These are phyloP conservation scores for Melanotaenia parkinsoni DNA, from an alignment of 2,797 vertebrate species.

Conservation along the genomic window DNA sequence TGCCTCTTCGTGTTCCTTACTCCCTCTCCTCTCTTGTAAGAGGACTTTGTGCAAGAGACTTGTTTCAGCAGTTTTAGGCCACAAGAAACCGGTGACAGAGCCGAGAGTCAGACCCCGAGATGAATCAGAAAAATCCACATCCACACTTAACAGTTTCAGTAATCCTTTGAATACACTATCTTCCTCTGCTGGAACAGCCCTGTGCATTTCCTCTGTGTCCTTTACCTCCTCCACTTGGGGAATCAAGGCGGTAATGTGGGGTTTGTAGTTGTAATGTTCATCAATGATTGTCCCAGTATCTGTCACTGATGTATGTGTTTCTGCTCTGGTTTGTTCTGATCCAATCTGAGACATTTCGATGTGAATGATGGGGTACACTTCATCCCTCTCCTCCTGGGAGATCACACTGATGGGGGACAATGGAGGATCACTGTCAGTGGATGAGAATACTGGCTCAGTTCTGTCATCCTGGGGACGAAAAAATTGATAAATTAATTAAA, in stretches of 20 bases:
- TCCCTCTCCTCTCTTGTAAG: not conserved
- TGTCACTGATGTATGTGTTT: not conserved
- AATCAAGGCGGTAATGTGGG: slow-evolving; percentile 69
- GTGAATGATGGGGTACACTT: slow-evolving; percentile 58
- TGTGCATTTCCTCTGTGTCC: slow-evolving; percentile 56
- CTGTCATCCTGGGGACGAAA: slow-evolving; percentile 66
- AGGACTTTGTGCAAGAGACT: slow-evolving; percentile 13
- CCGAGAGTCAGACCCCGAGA: slow-evolving; percentile 13
- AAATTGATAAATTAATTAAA: not conserved
- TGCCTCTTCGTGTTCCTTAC: slow-evolving; percentile 16
- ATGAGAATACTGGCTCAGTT: slow-evolving; percentile 40
- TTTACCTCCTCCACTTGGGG: slow-evolving; percentile 1
- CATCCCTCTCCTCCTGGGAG: slow-evolving; percentile 52
- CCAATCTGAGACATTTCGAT: not conserved
- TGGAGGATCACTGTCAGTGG: slow-evolving; percentile 77
- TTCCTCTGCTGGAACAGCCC: slow-evolving; percentile 25
- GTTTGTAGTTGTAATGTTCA: slow-evolving; percentile 80
- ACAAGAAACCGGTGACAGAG: slow-evolving; percentile 26
- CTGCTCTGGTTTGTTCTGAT: not conserved
- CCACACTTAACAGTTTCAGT: slow-evolving; percentile 43
- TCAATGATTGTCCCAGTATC: not conserved
- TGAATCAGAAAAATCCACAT: slow-evolving; percentile 44
- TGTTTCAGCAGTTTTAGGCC: slow-evolving; percentile 31
- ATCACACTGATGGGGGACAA: slow-evolving; percentile 83
- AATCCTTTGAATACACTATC: slow-evolving; percentile 31